Evolutionary conservation across 2,797 vertebrate species (phyloP).

Genomic region (Acrossocheilus wenchowensis): DNA sequence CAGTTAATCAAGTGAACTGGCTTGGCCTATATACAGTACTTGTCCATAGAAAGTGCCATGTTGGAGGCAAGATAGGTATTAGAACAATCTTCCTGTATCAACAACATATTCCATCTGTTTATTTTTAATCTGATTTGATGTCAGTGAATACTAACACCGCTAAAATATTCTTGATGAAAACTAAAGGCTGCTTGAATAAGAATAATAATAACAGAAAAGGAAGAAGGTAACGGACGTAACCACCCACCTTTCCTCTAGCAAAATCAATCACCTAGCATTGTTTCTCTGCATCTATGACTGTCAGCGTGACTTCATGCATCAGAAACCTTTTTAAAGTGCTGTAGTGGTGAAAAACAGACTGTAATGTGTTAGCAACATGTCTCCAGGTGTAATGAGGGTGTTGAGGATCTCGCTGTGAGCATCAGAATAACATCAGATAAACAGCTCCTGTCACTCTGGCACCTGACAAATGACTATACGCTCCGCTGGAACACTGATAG

Average conservation of each 20-base stretch:
- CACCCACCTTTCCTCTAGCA: background rate
- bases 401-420: constrained; percentile 48
- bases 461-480: constrained; percentile 55
- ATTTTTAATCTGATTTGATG: background rate
- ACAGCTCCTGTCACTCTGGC: constrained; percentile 55
- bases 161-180: background rate
- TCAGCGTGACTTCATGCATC: constrained; percentile 29
- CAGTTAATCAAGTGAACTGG: background rate
- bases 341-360: constrained; percentile 37
- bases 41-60: background rate
- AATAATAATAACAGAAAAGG: background rate
- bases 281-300: constrained; percentile 3
- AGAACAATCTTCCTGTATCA: background rate
- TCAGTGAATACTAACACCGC: background rate
- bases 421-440: constrained; percentile 58
- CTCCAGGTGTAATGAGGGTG: constrained; percentile 57
- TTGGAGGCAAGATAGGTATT: background rate
- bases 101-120: background rate
- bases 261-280: constrained; percentile 7
- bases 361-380: constrained; percentile 46
- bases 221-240: background rate
- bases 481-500: constrained; percentile 59
- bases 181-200: background rate
- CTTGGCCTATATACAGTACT: background rate
- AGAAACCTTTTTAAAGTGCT: constrained; percentile 36